Percentiles rank a stretch among this genome's conserved stretches.
phyloP scores from a whole-genome alignment of 2,113 vertebrate genomes.

The Nanorana parkeri region DNA sequence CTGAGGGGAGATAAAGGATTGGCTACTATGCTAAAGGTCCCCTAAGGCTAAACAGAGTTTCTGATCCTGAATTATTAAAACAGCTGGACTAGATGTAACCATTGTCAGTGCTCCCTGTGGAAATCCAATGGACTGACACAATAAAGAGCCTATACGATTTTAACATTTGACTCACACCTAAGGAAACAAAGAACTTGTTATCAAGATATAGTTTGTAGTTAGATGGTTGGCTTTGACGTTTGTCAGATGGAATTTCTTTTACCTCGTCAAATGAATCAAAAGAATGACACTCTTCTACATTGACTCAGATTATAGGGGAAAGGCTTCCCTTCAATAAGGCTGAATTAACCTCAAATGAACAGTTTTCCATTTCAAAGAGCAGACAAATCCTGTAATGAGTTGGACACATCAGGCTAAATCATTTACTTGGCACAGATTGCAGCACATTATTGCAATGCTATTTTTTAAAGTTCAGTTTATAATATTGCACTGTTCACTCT shows the following conservation, averaged over 20 bases:
- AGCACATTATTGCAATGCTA: not conserved
- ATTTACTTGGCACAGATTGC: not conserved
- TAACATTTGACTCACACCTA: not conserved
- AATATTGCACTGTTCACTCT: not conserved
- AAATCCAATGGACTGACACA: no score
- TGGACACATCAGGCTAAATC: slow-evolving; percentile 13
- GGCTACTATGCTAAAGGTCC: no score
- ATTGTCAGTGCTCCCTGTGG: no score
- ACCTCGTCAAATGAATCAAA: no score
- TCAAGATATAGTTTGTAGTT: no score
- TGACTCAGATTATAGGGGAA: slow-evolving; percentile 1
- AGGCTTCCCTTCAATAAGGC: not conserved
- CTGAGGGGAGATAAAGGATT: no score
- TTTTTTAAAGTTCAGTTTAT: not conserved
- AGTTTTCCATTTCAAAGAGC: not conserved
- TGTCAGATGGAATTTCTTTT: no score
- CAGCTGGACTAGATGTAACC: no score
- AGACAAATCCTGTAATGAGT: slow-evolving; percentile 12
- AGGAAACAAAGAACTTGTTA: no score
- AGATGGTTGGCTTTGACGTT: no score
- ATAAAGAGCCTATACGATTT: not conserved
- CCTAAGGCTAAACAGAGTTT: no score
- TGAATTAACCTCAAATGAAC: not conserved
- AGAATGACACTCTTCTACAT: slow-evolving; percentile 4
- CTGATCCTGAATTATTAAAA: no score